These are phyloP conservation scores for Drosophila sturtevanti DNA, from an alignment of 1,140 invertebrate genomes.

Conservation along the genomic window DNA sequence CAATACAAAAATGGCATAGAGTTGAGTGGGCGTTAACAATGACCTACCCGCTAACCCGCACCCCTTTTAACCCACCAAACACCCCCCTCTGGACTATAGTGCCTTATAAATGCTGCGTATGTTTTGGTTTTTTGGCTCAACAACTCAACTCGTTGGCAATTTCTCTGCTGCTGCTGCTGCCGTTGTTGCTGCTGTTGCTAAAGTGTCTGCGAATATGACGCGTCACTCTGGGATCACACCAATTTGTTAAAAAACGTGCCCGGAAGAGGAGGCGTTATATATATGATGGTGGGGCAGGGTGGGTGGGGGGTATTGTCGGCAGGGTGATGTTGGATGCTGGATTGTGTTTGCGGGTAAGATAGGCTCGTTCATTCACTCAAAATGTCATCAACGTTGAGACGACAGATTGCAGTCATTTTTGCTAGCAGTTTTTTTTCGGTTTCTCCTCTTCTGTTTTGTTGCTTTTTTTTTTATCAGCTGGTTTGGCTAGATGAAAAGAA, in stretches of 20 bases:
- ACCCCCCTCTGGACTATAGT: slow-evolving; percentile 56
- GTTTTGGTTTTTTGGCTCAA: slow-evolving; percentile 80
- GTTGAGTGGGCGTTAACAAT: slow-evolving; percentile 80
- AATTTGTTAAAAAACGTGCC: slow-evolving; percentile 74
- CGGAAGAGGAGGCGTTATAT: slow-evolving; percentile 8
- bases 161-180: slow-evolving; percentile 60
- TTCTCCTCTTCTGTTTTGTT: slow-evolving; percentile 22
- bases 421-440: slow-evolving; percentile 51
- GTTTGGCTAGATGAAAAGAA: slow-evolving; percentile 32
- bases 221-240: slow-evolving; percentile 78
- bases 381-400: slow-evolving; percentile 79
- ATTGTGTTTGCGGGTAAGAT: slow-evolving; percentile 29
- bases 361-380: slow-evolving; percentile 79
- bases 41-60: slow-evolving; percentile 36
- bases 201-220: slow-evolving; percentile 79
- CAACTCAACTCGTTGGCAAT: slow-evolving; percentile 78
- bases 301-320: background rate
- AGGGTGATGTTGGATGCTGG: background rate
- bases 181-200: slow-evolving; percentile 50
- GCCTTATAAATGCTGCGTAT: slow-evolving; percentile 80
- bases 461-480: slow-evolving; percentile 56
- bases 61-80: background rate
- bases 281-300: background rate
- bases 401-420: slow-evolving; percentile 79
- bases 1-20: slow-evolving; percentile 80